These are phyloP conservation scores for Chloropsis cyanopogon DNA, from an alignment of 2,113 vertebrate species.

Conservation along the genomic window DNA sequence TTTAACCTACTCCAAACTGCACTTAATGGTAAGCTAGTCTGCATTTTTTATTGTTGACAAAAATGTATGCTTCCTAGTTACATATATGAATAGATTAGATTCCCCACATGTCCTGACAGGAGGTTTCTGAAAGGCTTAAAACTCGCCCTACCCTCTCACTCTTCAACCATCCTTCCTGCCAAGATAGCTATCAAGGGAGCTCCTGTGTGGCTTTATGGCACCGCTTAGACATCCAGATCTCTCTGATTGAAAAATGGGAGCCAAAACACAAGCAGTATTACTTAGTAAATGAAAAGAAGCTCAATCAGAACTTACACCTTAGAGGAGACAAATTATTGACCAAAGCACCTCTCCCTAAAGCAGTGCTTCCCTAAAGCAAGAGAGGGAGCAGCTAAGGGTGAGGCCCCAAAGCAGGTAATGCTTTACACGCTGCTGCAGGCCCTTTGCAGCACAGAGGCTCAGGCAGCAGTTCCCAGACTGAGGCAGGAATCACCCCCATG, in stretches of 20 bases:
- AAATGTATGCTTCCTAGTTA: background rate
- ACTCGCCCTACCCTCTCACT: background rate
- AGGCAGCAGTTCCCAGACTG: accelerated
- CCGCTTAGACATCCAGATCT: background rate
- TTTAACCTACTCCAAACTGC: background rate
- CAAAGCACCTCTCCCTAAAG: background rate
- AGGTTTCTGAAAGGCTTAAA: background rate
- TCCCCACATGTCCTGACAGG: background rate
- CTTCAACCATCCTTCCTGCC: background rate
- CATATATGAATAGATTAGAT: background rate
- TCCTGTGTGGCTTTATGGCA: background rate
- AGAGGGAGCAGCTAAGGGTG: background rate
- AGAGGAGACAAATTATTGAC: background rate
- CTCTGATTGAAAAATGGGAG: background rate
- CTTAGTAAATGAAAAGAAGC: background rate
- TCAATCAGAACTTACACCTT: background rate
- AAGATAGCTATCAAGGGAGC: background rate
- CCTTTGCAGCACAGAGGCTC: background rate
- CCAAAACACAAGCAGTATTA: background rate
- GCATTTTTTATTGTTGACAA: background rate
- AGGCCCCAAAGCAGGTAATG: accelerated
- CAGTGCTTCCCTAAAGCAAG: background rate
- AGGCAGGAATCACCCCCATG: background rate
- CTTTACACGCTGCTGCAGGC: background rate
- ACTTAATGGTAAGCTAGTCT: background rate